These are phyloP conservation scores for Marasmarcha lunaedactyla DNA, from an alignment of 2,888 invertebrate genomes.

Conservation along the genomic window DNA sequence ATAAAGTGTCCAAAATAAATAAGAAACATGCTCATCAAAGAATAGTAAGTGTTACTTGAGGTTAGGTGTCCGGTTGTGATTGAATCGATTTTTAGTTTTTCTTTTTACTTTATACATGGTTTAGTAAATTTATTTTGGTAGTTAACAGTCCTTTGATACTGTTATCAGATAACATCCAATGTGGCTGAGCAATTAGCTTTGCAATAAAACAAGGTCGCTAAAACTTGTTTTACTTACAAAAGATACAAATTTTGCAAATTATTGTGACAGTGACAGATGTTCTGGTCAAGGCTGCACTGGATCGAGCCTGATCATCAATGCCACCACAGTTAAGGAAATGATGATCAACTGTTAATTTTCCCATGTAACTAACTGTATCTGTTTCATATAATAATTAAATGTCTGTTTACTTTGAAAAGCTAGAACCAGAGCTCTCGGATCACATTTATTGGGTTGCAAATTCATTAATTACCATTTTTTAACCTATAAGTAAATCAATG, in stretches of 20 bases:
- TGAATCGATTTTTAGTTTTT: constrained; percentile 53
- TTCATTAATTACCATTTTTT: too few relatives aligned
- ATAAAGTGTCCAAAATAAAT: constrained; percentile 52
- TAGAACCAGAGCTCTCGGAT: too few relatives aligned
- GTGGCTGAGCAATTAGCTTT: too few relatives aligned
- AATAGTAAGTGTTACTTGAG: constrained; percentile 73
- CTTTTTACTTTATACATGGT: constrained; percentile 10
- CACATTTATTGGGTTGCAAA: too few relatives aligned
- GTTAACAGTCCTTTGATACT: constrained; percentile 27
- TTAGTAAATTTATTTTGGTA: constrained; percentile 24
- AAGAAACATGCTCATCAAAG: constrained; percentile 77
- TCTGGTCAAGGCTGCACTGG: constrained; percentile 35
- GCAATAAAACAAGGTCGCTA: too few relatives aligned
- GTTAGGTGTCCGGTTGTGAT: constrained; percentile 44
- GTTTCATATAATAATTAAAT: too few relatives aligned
- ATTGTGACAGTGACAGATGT: constrained; percentile 41
- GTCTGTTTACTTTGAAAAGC: too few relatives aligned
- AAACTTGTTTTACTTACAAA: background rate
- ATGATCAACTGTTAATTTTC: too few relatives aligned
- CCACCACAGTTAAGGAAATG: too few relatives aligned
- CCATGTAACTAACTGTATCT: too few relatives aligned
- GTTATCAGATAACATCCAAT: constrained; percentile 23
- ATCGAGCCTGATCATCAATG: background rate
- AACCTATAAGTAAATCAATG: too few relatives aligned
- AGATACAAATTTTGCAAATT: constrained; percentile 12